phyloP scores from a whole-genome alignment of 2,888 invertebrate genomes.

The Thyatira batis region DNA sequence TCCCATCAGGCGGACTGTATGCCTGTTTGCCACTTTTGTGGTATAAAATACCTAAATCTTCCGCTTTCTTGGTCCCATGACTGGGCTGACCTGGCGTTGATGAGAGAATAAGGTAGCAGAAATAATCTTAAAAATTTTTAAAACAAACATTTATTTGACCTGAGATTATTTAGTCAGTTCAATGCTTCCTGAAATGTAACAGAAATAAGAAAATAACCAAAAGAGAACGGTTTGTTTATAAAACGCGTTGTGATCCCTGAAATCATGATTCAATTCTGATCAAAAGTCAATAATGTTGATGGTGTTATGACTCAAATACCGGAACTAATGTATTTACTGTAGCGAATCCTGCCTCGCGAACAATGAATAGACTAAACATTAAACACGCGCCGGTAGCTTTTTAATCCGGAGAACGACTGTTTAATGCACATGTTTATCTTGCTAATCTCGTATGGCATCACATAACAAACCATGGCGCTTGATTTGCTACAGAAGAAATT shows the following conservation, averaged over 20 bases:
- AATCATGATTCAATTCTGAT: background rate
- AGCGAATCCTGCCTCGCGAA: constrained; percentile 33
- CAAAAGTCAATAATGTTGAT: background rate
- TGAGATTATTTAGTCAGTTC: background rate
- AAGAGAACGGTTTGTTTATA: background rate
- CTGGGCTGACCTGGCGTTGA: no score
- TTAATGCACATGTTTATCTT: background rate
- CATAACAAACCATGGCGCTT: background rate
- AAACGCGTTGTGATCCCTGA: background rate
- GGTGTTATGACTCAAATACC: background rate
- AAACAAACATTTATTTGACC: no score
- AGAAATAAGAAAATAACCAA: no score
- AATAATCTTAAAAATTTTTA: no score
- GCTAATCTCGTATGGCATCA: background rate
- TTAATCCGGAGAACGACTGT: constrained; percentile 14
- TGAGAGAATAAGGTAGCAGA: no score
- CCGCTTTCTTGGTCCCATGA: no score
- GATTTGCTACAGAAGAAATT: background rate
- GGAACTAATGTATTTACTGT: constrained; percentile 11
- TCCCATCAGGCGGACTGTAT: no score
- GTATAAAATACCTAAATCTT: no score
- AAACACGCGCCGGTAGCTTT: constrained; percentile 33
- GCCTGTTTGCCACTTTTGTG: no score
- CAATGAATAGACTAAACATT: constrained; percentile 59
- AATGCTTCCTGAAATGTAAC: background rate